These are phyloP conservation scores for Protaetia brevitarsis DNA, from an alignment of 1,140 invertebrate species.

Conservation along the genomic window DNA sequence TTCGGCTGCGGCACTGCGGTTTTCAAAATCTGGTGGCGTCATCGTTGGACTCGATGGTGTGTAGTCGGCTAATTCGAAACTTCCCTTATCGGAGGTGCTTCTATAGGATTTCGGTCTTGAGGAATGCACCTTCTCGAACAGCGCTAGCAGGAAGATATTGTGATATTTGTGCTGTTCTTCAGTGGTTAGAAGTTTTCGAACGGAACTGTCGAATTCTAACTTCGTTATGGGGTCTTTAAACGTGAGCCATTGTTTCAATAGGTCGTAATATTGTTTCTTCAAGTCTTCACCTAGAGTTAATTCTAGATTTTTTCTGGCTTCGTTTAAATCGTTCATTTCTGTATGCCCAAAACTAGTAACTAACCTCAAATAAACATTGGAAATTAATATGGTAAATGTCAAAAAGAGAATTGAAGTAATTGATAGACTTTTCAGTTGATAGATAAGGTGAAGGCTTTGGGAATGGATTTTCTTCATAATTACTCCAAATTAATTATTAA, in stretches of 20 bases:
- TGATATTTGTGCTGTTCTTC: conserved; percentile 43
- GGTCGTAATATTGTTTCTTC: conserved; percentile 39
- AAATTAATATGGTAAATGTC: neutral
- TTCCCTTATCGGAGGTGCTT: conserved; percentile 32
- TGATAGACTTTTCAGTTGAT: too few relatives aligned
- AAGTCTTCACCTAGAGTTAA: conserved; percentile 35
- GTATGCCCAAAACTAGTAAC: neutral
- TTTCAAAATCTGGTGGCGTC: conserved; percentile 36
- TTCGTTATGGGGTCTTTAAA: conserved; percentile 39
- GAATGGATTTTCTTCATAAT: too few relatives aligned
- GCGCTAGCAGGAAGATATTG: conserved; percentile 40
- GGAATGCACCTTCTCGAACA: conserved; percentile 34
- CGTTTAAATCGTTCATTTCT: conserved; percentile 35
- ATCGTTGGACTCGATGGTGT: conserved; percentile 34
- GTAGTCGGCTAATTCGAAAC: conserved; percentile 29
- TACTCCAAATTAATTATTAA: too few relatives aligned
- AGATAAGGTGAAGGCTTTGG: too few relatives aligned
- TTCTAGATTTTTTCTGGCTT: conserved; percentile 40
- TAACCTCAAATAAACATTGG: too few relatives aligned
- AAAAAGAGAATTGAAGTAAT: too few relatives aligned
- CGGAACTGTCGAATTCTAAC: conserved; percentile 40
- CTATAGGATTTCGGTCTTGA: conserved; percentile 27
- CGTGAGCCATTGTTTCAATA: conserved; percentile 41
- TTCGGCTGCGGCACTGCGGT: conserved; percentile 39
- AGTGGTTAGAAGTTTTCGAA: conserved; percentile 37